These are phyloP conservation scores for Montipora foliosa DNA, from an alignment of 64 coral and sea anemone species.

Conservation along the genomic window DNA sequence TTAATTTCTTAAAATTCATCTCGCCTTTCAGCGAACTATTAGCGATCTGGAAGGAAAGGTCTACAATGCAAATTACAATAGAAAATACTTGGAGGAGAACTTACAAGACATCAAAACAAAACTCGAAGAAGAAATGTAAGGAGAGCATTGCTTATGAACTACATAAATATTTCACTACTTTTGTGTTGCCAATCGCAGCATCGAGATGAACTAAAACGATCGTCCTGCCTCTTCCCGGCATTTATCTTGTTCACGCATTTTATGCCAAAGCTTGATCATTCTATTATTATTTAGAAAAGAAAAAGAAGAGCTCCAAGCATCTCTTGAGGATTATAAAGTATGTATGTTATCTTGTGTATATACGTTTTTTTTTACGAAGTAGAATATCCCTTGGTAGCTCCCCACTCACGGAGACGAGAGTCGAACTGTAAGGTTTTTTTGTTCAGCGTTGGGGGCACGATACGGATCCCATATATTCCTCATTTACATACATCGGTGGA, in stretches of 20 bases:
- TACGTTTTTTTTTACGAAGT: no score
- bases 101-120: conserved; percentile 22
- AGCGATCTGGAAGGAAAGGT: conserved; percentile 52
- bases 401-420: no score
- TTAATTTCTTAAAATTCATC: not conserved
- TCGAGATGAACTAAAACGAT: no score
- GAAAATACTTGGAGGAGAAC: conserved; percentile 42
- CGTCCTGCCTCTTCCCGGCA: no score
- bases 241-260: no score
- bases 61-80: conserved; percentile 8
- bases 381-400: no score
- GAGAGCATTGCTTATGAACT: not conserved
- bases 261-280: not conserved
- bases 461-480: no score
- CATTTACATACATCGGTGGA: no score
- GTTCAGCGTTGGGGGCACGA: no score
- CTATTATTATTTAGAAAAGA: not conserved
- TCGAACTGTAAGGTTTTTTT: no score
- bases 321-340: conserved; percentile 21
- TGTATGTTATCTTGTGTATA: not conserved
- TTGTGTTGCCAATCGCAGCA: no score
- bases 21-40: conserved; percentile 15
- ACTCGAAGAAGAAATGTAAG: conserved; percentile 51
- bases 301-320: conserved; percentile 24
- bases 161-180: not conserved